Percentiles rank a stretch among this genome's conserved stretches.
Evolutionary conservation across 2,113 vertebrate species (phyloP).

Genomic region (Nothoprocta perdicaria): DNA sequence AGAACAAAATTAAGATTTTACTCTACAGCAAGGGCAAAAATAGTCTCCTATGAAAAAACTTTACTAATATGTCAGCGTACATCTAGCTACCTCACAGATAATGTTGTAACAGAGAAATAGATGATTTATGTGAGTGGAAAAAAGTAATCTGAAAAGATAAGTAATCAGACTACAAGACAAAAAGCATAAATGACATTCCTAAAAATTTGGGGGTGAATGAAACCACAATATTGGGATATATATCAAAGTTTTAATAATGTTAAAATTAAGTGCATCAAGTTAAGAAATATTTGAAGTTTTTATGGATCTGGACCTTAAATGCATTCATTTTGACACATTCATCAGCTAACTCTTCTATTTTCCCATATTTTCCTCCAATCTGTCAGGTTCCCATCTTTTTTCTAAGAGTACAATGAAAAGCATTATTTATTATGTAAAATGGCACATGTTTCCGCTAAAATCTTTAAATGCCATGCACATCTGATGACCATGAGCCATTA

Average conservation of each 20-base stretch:
- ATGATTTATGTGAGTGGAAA: not conserved
- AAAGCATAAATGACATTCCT: not conserved
- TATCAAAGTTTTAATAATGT: not conserved
- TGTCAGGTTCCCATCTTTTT: not conserved
- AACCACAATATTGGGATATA: not conserved
- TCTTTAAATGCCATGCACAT: not conserved
- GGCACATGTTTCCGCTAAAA: not conserved
- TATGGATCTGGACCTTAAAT: not conserved
- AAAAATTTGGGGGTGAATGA: not conserved
- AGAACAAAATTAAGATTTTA: not conserved
- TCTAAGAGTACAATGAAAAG: not conserved
- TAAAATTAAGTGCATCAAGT: not conserved
- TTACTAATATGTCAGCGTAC: accelerated
- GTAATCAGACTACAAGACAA: not conserved
- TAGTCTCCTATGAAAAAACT: not conserved
- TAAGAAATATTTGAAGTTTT: not conserved
- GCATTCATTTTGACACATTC: not conserved
- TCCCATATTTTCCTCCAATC: not conserved
- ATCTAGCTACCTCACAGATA: not conserved
- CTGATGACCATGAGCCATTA: not conserved
- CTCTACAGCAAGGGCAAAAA: not conserved
- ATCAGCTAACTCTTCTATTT: not conserved
- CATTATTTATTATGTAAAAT: not conserved
- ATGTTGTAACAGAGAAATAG: not conserved
- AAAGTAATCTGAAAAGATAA: not conserved